Evolutionary conservation across 2,113 vertebrate genomes (phyloP).

Genomic region (Cariama cristata): DNA sequence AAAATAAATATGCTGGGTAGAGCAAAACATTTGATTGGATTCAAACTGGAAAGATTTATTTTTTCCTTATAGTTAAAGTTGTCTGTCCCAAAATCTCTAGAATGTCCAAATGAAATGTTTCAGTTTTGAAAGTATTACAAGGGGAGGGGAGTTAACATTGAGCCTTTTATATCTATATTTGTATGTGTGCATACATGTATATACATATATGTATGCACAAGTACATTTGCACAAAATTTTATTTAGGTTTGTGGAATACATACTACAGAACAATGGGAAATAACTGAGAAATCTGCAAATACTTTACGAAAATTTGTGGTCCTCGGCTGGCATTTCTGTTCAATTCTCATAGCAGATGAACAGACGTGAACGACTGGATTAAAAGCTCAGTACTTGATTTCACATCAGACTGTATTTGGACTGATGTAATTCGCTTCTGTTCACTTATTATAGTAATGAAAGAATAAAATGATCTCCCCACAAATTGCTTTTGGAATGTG

Average conservation of each 20-base stretch:
- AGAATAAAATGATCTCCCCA: neutral
- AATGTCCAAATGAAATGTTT: neutral
- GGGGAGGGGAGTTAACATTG: neutral
- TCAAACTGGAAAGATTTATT: neutral
- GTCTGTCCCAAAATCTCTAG: neutral
- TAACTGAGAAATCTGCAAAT: neutral
- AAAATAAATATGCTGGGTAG: neutral
- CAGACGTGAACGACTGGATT: fast-evolving
- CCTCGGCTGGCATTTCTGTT: neutral
- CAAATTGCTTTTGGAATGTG: neutral
- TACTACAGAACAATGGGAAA: neutral
- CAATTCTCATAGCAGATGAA: neutral
- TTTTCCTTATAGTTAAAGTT: neutral
- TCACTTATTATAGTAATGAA: neutral
- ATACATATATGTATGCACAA: neutral
- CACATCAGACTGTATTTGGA: neutral
- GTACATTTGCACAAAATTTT: neutral
- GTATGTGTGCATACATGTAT: neutral
- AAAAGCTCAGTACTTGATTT: neutral
- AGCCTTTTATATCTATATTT: neutral
- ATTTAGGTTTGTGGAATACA: neutral
- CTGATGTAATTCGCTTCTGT: neutral
- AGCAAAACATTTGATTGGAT: neutral
- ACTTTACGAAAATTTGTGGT: neutral
- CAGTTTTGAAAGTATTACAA: neutral